Evolutionary conservation across 2,888 invertebrate species (phyloP).

Genomic region (Apoderus coryli): DNA sequence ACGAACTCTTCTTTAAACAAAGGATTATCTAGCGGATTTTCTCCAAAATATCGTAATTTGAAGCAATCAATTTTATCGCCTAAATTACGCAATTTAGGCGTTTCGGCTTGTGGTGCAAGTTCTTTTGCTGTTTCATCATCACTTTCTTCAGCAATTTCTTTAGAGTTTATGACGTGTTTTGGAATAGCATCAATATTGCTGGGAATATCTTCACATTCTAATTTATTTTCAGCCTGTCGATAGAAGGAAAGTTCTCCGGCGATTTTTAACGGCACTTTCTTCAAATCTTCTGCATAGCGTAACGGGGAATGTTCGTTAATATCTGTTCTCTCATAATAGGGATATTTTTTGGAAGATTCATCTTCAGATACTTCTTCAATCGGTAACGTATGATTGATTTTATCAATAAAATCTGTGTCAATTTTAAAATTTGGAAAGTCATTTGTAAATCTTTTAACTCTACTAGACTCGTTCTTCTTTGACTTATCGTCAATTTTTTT

Average conservation of each 20-base stretch:
- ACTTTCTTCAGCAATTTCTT: constrained; percentile 25
- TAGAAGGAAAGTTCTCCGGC: constrained; percentile 57
- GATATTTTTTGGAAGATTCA: constrained; percentile 39
- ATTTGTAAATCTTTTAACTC: constrained; percentile 13
- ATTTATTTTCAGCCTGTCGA: constrained; percentile 39
- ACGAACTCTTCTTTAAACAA: constrained; percentile 47
- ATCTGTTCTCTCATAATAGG: constrained; percentile 38
- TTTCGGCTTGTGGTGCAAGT: constrained; percentile 23
- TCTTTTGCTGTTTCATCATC: constrained; percentile 20
- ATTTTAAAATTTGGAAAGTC: constrained; percentile 22
- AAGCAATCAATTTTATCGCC: constrained; percentile 64
- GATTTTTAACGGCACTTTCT: constrained; percentile 46
- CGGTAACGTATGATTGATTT: constrained; percentile 20
- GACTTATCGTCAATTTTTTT: constrained; percentile 12
- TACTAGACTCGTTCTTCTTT: neutral
- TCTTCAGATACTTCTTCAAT: constrained; percentile 9
- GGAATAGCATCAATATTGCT: constrained; percentile 41
- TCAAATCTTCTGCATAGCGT: constrained; percentile 49
- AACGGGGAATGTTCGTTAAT: constrained; percentile 45
- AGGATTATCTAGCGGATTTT: constrained; percentile 60
- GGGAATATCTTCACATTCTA: constrained; percentile 41
- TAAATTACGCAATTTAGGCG: constrained; percentile 43
- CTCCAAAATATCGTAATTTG: constrained; percentile 60
- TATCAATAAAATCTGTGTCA: constrained; percentile 23
- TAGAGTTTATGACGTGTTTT: constrained; percentile 29